Evolutionary conservation across 2,888 invertebrate genomes (phyloP), one percentile per base, ranked within the genome.

Genomic region (Arctia plantaginis): DNA sequence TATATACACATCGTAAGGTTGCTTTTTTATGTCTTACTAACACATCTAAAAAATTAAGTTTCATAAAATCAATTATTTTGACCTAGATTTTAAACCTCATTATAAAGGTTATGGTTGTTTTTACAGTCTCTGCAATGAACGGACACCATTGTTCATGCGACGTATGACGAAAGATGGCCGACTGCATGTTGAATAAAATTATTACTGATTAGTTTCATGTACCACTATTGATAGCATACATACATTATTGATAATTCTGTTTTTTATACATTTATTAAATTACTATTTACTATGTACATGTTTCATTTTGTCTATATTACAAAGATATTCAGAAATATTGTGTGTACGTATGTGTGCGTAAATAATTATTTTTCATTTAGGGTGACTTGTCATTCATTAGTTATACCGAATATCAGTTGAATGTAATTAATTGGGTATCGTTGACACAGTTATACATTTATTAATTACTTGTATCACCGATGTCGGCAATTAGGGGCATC

Each of bases 331-430:
- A 55, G 12, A 12, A 8, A 55, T 12, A 51, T 51, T 2, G 47
- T 47, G 10, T 47, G 18, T 10, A 47, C 18, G 18, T 15, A 18
- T 18, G 15, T 55, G 81, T 76, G 78, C 76, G 74, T 83, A 83
- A 86, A 10, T 12, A 23, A 55, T 65, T 76, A 33, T 68, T 59
- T 75, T 71, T 81, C 66, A 67, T 77, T 79, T 65, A 27, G 41
- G 33, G 20, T 23, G n/a, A 71, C 15, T 47, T 35, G 15, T 18
- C 33, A 30, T 27, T 64, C 4, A 27, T 64, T 30, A 35, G 23
- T 12, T 33, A 47, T n/a, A 23, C 7, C 18, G 20, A 44, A 67
- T 72, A 67, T 51, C 47, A 68, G 64, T 72, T 51, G 7, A 68
- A 12, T 35, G n/a, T 64, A 30, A 68, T 68, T 62, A 39, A 71